Conservation (phyloP, 2,113 vertebrate species). For the Sinosuthora webbiana region DNA sequence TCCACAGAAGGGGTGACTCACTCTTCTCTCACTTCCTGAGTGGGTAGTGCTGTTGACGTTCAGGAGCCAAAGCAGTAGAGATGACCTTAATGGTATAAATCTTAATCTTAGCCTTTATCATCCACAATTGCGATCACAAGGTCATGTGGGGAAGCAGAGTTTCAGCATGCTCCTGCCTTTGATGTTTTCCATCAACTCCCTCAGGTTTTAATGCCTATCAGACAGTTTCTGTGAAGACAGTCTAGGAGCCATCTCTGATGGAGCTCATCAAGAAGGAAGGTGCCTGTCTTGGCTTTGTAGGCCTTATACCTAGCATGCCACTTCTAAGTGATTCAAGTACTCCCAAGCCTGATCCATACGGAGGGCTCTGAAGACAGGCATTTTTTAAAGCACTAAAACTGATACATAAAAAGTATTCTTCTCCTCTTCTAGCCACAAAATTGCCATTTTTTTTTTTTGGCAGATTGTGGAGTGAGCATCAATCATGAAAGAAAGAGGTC, state of each 20-base stretch:
- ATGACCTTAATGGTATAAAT: background rate
- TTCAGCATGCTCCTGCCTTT: background rate
- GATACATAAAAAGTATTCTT: background rate
- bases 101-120: background rate
- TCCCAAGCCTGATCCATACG: background rate
- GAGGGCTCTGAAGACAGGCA: background rate
- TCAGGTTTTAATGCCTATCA: background rate
- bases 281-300: background rate
- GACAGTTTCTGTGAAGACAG: background rate
- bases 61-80: background rate
- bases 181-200: background rate
- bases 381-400: background rate
- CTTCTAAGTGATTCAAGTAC: background rate
- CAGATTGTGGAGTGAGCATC: background rate
- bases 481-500: background rate
- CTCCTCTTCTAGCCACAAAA: background rate
- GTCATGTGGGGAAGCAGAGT: fast-evolving
- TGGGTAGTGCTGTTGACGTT: fast-evolving
- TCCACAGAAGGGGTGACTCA: background rate
- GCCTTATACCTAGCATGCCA: background rate
- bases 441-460: background rate
- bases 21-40: background rate
- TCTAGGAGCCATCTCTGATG: background rate
- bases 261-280: background rate
- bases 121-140: fast-evolving